Conservation (phyloP, 2,888 invertebrate species). For the Drosophila mettleri region DNA sequence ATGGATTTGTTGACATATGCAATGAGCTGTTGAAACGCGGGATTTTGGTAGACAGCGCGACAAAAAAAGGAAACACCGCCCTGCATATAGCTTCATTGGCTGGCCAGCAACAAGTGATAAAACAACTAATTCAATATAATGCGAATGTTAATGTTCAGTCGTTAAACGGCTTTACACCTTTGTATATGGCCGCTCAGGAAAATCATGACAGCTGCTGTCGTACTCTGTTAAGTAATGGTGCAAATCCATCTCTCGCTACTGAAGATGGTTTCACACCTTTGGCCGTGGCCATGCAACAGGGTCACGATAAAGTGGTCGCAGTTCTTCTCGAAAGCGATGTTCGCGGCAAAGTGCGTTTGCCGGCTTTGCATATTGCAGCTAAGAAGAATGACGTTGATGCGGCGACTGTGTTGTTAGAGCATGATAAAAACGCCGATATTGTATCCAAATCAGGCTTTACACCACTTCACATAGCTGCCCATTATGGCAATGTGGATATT, state of each 20-base stretch:
- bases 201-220: conserved; percentile 97
- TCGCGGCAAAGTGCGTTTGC: conserved; percentile 96
- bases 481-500: conserved; percentile 98
- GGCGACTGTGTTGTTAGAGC: conserved; percentile 95
- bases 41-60: conserved; percentile 97
- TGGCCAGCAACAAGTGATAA: conserved; percentile 97
- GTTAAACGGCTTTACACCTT: conserved; percentile 98
- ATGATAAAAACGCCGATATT: conserved; percentile 98
- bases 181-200: conserved; percentile 99
- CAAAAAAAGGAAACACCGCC: conserved; percentile 98
- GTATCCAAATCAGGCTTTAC: conserved; percentile 99
- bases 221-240: conserved; percentile 95
- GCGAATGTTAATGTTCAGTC: conserved; percentile 99
- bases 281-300: conserved; percentile 99
- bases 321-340: conserved; percentile 98
- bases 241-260: conserved; percentile 98
- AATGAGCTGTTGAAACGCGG: conserved; percentile 95
- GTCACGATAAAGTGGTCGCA: conserved; percentile 98
- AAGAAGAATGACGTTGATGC: conserved; percentile 99
- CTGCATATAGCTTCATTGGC: conserved; percentile 99
- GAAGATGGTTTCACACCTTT: conserved; percentile 99
- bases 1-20: conserved; percentile 97
- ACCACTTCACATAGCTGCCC: conserved; percentile 98
- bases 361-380: conserved; percentile 98
- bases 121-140: conserved; percentile 94